Evolutionary conservation across 2,113 vertebrate genomes (phyloP).

Genomic region (Pangasianodon hypophthalmus): DNA sequence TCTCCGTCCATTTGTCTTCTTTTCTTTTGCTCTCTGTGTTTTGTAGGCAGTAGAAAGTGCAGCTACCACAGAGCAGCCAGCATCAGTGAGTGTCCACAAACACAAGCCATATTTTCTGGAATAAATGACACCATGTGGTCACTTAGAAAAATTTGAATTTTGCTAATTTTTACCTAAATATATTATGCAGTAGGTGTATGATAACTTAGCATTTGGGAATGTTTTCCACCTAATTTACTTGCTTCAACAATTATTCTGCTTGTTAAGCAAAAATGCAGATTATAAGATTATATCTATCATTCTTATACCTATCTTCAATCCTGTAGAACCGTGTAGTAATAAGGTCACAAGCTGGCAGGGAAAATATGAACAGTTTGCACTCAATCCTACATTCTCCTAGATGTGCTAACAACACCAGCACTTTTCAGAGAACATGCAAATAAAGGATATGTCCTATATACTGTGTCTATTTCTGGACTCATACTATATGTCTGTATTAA

Average conservation of each 20-base stretch:
- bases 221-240: too few relatives aligned
- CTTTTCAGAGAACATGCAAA: too few relatives aligned
- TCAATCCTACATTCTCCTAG: background rate
- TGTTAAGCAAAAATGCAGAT: background rate
- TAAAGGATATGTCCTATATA: too few relatives aligned
- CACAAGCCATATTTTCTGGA: background rate
- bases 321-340: background rate
- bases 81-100: constrained; percentile 53
- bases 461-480: too few relatives aligned
- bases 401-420: background rate
- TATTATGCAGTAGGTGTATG: background rate
- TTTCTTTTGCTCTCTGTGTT: constrained; percentile 32
- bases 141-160: too few relatives aligned
- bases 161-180: background rate
- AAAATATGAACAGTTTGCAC: background rate
- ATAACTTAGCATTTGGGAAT: too few relatives aligned
- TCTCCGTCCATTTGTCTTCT: background rate
- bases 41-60: constrained; percentile 26
- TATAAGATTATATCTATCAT: background rate
- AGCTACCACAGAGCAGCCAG: constrained; percentile 36
- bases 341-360: background rate
- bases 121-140: background rate
- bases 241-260: too few relatives aligned
- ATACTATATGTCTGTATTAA: too few relatives aligned
- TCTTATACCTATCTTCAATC: background rate